Percentiles rank a stretch among this genome's conserved stretches.
phyloP scores from a whole-genome alignment of 1,140 invertebrate species.

The Batillaria attramentaria region DNA sequence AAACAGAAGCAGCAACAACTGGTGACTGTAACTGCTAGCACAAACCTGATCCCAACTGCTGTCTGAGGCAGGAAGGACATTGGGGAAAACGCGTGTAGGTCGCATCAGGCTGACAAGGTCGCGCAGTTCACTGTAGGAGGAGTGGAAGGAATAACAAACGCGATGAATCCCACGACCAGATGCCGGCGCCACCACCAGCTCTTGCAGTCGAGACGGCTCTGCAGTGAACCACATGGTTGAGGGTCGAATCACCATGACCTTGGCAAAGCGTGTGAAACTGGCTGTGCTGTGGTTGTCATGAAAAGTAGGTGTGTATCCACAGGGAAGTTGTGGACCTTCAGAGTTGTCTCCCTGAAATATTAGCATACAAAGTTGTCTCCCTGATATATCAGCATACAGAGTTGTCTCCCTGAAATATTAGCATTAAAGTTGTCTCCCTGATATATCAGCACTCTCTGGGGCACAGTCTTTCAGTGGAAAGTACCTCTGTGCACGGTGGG shows the following conservation, averaged over 20 bases:
- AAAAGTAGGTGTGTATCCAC: conserved; percentile 29
- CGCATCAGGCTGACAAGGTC: conserved; percentile 65
- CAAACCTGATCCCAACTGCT: conserved; percentile 42
- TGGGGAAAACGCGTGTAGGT: conserved; percentile 60
- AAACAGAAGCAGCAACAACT: neutral
- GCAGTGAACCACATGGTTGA: conserved; percentile 70
- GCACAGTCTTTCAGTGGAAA: too few relatives aligned
- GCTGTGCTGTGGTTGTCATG: neutral
- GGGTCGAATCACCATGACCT: conserved; percentile 60
- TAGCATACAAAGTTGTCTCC: neutral
- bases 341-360: neutral
- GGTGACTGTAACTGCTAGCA: too few relatives aligned
- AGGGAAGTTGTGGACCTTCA: conserved; percentile 38
- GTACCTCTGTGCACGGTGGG: too few relatives aligned
- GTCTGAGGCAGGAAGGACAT: conserved; percentile 62
- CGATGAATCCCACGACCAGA: conserved; percentile 47
- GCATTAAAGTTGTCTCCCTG: too few relatives aligned
- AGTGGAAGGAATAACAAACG: conserved; percentile 71
- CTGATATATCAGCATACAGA: neutral
- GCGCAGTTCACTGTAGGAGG: conserved; percentile 66
- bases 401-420: too few relatives aligned
- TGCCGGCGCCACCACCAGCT: conserved; percentile 34
- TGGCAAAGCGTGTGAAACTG: neutral
- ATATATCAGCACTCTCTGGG: too few relatives aligned
- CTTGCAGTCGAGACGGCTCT: conserved; percentile 36